phyloP scores from a whole-genome alignment of 2,113 vertebrate species.

The Lichenostomus cassidix region DNA sequence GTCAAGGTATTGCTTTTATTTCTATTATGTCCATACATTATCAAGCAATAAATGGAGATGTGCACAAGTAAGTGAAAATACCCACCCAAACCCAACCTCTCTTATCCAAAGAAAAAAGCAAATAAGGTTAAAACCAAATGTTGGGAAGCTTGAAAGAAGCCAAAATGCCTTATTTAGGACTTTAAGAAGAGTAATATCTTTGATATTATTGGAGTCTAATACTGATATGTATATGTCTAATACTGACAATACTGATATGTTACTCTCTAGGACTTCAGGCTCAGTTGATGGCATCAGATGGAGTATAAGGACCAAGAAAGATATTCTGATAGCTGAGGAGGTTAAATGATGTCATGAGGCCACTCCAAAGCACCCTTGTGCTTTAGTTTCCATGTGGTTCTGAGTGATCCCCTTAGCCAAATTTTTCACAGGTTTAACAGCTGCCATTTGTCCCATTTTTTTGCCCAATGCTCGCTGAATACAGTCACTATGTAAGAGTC shows the following conservation, averaged over 20 bases:
- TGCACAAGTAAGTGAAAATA: accelerated
- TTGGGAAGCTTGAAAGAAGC: background rate
- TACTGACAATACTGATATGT: background rate
- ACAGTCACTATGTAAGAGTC: background rate
- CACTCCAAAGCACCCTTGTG: background rate
- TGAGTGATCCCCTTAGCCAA: background rate
- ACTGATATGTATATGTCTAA: background rate
- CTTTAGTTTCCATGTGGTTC: accelerated
- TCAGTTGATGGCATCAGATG: background rate
- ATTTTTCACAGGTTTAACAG: background rate
- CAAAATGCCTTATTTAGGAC: background rate
- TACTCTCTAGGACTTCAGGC: background rate
- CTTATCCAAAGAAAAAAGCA: background rate
- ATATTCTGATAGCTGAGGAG: background rate
- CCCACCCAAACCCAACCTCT: background rate
- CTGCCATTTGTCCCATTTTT: background rate
- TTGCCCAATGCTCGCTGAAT: background rate
- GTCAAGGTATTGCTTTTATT: background rate
- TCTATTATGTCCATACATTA: background rate
- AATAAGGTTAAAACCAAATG: background rate
- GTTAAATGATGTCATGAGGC: background rate
- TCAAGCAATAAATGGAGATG: background rate
- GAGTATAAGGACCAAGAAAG: background rate
- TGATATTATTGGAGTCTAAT: background rate
- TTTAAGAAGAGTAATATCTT: background rate